Percentiles rank a stretch among this genome's conserved stretches.
Evolutionary conservation across 1,140 invertebrate genomes (phyloP).

Genomic region (Doryteuthis pealeii): DNA sequence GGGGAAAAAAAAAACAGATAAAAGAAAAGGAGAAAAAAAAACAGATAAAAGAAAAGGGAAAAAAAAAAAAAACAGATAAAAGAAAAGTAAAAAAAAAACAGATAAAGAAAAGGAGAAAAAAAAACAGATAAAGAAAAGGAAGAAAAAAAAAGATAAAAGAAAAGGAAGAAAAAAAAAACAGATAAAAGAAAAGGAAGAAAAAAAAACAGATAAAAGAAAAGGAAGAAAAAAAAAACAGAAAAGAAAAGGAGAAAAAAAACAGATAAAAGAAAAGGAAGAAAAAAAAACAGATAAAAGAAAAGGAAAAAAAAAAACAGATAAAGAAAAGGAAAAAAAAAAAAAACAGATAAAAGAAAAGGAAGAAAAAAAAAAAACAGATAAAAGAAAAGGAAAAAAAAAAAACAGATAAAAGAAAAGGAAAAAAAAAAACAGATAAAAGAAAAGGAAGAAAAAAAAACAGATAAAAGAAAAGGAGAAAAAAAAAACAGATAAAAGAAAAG

Average conservation of each 20-base stretch:
- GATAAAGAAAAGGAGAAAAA: not conserved
- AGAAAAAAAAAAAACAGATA: too few relatives aligned
- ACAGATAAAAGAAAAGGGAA: too few relatives aligned
- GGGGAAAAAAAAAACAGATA: too few relatives aligned
- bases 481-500: constrained; percentile 17
- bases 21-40: constrained; percentile 18
- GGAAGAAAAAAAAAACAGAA: constrained; percentile 26
- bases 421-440: not conserved
- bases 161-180: constrained; percentile 16
- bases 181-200: not conserved
- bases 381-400: not conserved
- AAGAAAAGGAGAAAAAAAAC: constrained; percentile 4
- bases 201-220: too few relatives aligned
- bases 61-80: too few relatives aligned
- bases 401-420: constrained; percentile 23
- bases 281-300: constrained; percentile 18
- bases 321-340: constrained; percentile 18
- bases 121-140: constrained; percentile 19
- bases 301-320: not conserved
- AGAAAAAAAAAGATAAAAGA: too few relatives aligned
- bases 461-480: not conserved
- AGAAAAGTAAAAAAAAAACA: constrained; percentile 17
- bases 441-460: constrained; percentile 25
- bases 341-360: constrained; percentile 20
- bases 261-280: constrained; percentile 1